Evolutionary conservation across 1,140 invertebrate species (phyloP).

Genomic region (Rhopalosiphum maidis): DNA sequence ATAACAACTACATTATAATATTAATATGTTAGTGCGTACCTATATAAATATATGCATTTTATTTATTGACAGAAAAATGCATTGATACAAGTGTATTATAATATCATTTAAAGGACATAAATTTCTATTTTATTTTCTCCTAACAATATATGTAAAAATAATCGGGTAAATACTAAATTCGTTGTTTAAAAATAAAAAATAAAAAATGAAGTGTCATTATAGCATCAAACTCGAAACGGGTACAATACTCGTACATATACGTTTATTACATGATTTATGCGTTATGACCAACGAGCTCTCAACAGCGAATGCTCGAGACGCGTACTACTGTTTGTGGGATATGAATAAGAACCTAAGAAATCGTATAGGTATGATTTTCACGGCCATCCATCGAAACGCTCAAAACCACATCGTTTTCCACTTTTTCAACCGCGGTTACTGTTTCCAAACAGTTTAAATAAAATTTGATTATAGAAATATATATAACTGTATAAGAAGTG

Average conservation of each 20-base stretch:
- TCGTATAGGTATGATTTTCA: neutral
- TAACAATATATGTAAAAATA: neutral
- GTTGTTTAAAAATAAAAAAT: neutral
- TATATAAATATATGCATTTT: neutral
- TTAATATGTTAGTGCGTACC: neutral
- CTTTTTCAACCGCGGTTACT: neutral
- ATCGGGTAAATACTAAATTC: neutral
- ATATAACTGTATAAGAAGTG: neutral
- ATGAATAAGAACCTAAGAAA: neutral
- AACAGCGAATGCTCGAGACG: neutral
- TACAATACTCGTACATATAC: neutral
- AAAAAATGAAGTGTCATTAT: neutral
- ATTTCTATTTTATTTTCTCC: no score
- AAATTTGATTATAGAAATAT: neutral
- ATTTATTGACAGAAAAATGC: neutral
- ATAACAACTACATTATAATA: neutral
- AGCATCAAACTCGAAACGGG: neutral
- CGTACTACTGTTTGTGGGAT: neutral
- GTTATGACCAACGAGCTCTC: neutral
- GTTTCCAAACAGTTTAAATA: neutral
- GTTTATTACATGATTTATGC: neutral
- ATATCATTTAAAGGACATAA: no score
- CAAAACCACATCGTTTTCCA: neutral
- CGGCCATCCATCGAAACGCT: neutral
- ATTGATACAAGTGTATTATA: neutral